phyloP scores from a whole-genome alignment of 2,888 invertebrate species.

The Euzophera pinguis region DNA sequence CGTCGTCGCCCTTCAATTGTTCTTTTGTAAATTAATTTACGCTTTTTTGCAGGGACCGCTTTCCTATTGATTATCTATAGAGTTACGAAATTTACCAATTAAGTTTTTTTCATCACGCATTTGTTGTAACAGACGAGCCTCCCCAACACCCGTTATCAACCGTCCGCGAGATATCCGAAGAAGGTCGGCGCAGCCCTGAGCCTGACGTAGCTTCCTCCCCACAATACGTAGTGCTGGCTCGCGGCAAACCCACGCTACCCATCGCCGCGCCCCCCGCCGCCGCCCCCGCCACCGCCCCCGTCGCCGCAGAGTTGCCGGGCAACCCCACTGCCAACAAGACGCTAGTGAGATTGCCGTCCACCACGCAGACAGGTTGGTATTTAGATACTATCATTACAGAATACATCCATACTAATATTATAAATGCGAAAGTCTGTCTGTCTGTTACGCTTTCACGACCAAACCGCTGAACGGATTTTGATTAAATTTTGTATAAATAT shows the following conservation, averaged over 20 bases:
- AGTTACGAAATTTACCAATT: too few species aligned
- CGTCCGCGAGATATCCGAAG: constrained; percentile 61
- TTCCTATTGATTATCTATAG: too few species aligned
- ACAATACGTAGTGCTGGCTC: constrained; percentile 75
- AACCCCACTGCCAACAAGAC: constrained; percentile 72
- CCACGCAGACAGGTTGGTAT: constrained; percentile 29
- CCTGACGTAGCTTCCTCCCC: constrained; percentile 36
- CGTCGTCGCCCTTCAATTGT: too few species aligned
- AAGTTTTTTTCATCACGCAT: too few species aligned
- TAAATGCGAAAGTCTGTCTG: too few species aligned
- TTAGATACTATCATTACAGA: constrained; percentile 6
- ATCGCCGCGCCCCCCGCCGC: constrained; percentile 19
- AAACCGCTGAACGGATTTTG: too few species aligned
- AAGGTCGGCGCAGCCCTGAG: constrained; percentile 29
- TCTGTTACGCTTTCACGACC: too few species aligned
- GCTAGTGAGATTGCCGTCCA: constrained; percentile 34
- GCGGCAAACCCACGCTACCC: constrained; percentile 26
- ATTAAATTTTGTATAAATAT: too few species aligned
- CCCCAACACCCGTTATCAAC: constrained; percentile 45
- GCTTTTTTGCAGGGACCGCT: too few species aligned
- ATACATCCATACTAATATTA: too few species aligned
- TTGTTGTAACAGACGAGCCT: constrained; percentile 26
- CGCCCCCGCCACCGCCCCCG: constrained; percentile 17
- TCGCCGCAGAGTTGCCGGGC: constrained; percentile 36
- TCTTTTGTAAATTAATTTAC: too few species aligned